A percentile compares a stretch with the other conserved stretches of the same genome.
These are phyloP conservation scores for Dyspetes luteomarginatus DNA, from an alignment of 2,888 invertebrate species.

Conservation along the genomic window DNA sequence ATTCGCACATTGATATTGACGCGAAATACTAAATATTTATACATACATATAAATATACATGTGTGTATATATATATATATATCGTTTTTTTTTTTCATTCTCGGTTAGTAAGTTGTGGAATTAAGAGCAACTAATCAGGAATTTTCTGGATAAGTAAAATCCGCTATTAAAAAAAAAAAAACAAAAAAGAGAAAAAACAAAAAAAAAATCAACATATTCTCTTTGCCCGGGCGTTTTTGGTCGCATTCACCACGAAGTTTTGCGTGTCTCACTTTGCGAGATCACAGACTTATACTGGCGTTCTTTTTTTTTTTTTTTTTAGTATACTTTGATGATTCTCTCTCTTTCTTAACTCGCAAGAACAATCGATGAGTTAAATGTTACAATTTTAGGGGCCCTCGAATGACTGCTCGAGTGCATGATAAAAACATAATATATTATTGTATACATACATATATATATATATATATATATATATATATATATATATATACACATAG, in stretches of 20 bases:
- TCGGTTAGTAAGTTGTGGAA: constrained; percentile 26
- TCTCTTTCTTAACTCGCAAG: constrained; percentile 2
- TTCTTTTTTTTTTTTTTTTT: constrained; percentile 38
- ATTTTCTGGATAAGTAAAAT: constrained; percentile 22
- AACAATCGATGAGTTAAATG: constrained; percentile 12
- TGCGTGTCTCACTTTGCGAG: constrained; percentile 49
- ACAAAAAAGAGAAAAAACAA: constrained; percentile 4
- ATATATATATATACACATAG: no score
- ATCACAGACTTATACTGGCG: constrained; percentile 69
- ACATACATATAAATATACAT: not conserved
- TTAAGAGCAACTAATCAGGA: constrained; percentile 36
- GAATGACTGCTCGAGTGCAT: constrained; percentile 61
- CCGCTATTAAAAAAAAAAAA: constrained; percentile 14
- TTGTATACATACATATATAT: constrained; percentile 39
- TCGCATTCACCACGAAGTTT: constrained; percentile 23
- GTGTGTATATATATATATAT: constrained; percentile 9
- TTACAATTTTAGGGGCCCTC: constrained; percentile 47
- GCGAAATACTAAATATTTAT: constrained; percentile 47
- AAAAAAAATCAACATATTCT: no score
- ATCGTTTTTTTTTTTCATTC: constrained; percentile 19
- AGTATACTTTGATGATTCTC: constrained; percentile 34
- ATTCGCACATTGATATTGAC: constrained; percentile 48
- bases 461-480: constrained; percentile 46
- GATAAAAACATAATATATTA: constrained; percentile 47
- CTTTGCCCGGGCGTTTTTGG: constrained; percentile 18